A percentile compares a stretch with the other conserved stretches of the same genome.
Conservation (phyloP, 2,113 vertebrate genomes). For the Girardinichthys multiradiatus region DNA sequence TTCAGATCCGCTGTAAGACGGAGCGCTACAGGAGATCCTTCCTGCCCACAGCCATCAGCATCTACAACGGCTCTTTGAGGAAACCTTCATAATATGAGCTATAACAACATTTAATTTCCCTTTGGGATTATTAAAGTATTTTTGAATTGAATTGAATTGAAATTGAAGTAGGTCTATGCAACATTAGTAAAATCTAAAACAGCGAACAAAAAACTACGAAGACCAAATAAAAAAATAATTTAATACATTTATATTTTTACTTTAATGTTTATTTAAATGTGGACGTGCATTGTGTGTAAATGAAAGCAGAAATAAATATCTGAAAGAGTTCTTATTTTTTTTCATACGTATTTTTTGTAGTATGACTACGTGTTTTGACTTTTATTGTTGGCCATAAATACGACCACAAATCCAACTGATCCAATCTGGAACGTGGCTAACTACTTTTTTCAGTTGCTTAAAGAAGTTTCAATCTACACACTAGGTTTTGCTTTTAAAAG, state of each 20-base stretch:
- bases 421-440: not conserved
- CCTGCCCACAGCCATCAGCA: too few relatives aligned
- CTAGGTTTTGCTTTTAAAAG: not conserved
- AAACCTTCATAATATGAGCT: too few relatives aligned
- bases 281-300: not conserved
- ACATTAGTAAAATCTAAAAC: not conserved
- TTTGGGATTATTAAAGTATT: too few relatives aligned
- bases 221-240: too few relatives aligned
- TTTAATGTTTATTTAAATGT: not conserved
- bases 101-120: too few relatives aligned
- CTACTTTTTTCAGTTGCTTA: not conserved
- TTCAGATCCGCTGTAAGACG: too few relatives aligned
- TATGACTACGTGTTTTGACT: too few relatives aligned
- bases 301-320: not conserved
- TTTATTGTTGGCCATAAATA: not conserved
- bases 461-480: not conserved
- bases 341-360: too few relatives aligned
- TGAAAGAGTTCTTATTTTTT: too few relatives aligned
- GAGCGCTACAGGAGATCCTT: too few relatives aligned
- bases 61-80: too few relatives aligned
- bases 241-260: not conserved
- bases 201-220: not conserved
- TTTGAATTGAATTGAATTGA: too few relatives aligned
- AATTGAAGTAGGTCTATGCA: accelerated
- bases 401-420: not conserved